phyloP scores from a whole-genome alignment of 2,797 vertebrate species.

The Lepus oiostolus region DNA sequence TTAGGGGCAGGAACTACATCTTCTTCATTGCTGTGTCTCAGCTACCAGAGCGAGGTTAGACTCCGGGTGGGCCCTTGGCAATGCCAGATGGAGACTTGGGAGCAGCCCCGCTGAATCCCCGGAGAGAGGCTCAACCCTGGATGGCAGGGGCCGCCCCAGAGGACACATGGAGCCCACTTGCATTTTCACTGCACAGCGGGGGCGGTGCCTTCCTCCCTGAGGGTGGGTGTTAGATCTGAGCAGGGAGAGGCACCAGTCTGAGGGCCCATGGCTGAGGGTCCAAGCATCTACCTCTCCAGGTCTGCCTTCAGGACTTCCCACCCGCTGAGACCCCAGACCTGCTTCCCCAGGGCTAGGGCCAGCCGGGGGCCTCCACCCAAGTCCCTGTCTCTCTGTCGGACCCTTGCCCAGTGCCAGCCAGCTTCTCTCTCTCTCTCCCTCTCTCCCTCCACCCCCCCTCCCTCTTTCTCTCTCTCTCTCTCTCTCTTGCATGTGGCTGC shows the following conservation, averaged over 20 bases:
- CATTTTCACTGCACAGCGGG: not conserved
- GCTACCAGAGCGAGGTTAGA: not conserved
- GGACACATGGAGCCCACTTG: not conserved
- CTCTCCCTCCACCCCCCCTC: not conserved
- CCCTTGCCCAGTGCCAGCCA: not conserved
- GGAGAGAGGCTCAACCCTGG: not conserved
- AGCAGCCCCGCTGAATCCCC: not conserved
- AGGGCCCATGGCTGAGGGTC: not conserved
- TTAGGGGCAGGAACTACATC: not conserved
- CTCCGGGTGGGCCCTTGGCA: not conserved
- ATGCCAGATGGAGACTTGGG: not conserved
- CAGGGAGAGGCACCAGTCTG: rapidly evolving
- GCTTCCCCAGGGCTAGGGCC: not conserved
- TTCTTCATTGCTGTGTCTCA: rapidly evolving
- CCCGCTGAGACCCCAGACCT: not conserved
- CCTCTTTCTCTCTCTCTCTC: not conserved
- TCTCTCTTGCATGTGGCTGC: not conserved
- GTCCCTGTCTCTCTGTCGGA: not conserved
- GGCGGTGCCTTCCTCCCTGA: too few species aligned
- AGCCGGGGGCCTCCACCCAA: rapidly evolving
- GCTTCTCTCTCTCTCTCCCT: too few species aligned
- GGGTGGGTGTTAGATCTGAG: not conserved
- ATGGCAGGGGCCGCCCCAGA: not conserved
- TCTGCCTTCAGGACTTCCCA: not conserved
- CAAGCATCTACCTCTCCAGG: not conserved